Conservation (phyloP, 37 sponge, comb jelly and placozoan species). For the Axinella damicornis region DNA sequence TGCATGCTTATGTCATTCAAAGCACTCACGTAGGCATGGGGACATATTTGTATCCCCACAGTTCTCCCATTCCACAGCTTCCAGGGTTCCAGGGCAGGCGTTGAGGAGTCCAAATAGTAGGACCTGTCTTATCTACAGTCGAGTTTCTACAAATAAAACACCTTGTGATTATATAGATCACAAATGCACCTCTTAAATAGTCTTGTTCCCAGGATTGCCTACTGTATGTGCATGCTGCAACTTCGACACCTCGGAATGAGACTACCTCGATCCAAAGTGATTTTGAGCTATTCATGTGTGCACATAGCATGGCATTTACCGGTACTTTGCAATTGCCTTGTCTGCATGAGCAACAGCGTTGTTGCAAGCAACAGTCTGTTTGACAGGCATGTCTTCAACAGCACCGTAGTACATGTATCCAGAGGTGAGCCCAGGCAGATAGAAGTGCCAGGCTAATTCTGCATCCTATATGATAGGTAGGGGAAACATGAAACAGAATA, state of each 20-base stretch:
- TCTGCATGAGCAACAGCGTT: constrained; percentile 48
- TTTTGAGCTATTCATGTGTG: too few species aligned
- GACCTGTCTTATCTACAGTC: constrained; percentile 50
- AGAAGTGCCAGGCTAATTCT: constrained; percentile 77
- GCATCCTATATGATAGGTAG: constrained; percentile 36
- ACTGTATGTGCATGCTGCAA: too few species aligned
- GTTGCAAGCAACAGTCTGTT: constrained; percentile 73
- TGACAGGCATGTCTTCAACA: constrained; percentile 72
- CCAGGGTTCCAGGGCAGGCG: constrained; percentile 79
- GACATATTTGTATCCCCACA: constrained; percentile 75
- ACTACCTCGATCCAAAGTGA: too few species aligned
- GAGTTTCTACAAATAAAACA: too few species aligned
- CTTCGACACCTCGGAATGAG: too few species aligned
- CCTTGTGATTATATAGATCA: too few species aligned
- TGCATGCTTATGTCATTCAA: too few species aligned
- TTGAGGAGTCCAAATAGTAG: constrained; percentile 68
- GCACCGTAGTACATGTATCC: constrained; percentile 75
- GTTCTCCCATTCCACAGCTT: constrained; percentile 71
- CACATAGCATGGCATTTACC: too few species aligned
- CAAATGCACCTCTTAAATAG: too few species aligned
- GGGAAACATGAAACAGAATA: not conserved
- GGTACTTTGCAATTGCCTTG: constrained; percentile 25
- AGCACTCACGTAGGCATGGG: constrained; percentile 59
- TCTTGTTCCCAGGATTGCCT: too few species aligned
- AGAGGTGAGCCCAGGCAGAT: constrained; percentile 68